Evolutionary conservation across 2,797 vertebrate genomes (phyloP).

Genomic region (Clarias pachynema): DNA sequence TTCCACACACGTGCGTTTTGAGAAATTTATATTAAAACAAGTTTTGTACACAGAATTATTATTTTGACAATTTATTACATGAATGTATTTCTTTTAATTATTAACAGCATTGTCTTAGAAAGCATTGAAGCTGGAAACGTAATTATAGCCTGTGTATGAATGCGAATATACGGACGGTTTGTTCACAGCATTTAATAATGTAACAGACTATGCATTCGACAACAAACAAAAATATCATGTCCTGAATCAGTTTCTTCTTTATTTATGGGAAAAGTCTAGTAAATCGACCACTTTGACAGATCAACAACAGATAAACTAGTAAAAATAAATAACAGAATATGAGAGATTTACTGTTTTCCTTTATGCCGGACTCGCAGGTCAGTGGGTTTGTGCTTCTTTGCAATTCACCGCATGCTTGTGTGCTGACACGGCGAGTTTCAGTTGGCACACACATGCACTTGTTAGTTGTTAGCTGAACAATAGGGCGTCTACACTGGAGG

Average conservation of each 20-base stretch:
- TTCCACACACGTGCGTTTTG: not conserved
- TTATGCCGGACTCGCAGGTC: not conserved
- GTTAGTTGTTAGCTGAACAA: conserved; percentile 29
- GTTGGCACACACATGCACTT: not conserved
- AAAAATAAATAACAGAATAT: not conserved
- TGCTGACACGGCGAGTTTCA: not conserved
- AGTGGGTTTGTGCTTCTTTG: not conserved
- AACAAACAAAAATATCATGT: not conserved
- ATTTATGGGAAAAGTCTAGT: not conserved
- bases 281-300: not conserved
- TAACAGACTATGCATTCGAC: not conserved
- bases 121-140: not conserved
- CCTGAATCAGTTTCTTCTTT: not conserved
- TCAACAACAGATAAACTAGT: not conserved
- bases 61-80: not conserved
- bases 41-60: not conserved
- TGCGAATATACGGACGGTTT: not conserved
- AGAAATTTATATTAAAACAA: not conserved
- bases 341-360: not conserved
- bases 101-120: not conserved
- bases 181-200: not conserved
- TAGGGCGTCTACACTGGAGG: conserved; percentile 12
- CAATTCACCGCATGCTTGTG: not conserved
- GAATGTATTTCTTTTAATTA: not conserved
- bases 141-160: not conserved